These are phyloP conservation scores for Poecile atricapillus DNA, from an alignment of 2,113 vertebrate species.

Conservation along the genomic window DNA sequence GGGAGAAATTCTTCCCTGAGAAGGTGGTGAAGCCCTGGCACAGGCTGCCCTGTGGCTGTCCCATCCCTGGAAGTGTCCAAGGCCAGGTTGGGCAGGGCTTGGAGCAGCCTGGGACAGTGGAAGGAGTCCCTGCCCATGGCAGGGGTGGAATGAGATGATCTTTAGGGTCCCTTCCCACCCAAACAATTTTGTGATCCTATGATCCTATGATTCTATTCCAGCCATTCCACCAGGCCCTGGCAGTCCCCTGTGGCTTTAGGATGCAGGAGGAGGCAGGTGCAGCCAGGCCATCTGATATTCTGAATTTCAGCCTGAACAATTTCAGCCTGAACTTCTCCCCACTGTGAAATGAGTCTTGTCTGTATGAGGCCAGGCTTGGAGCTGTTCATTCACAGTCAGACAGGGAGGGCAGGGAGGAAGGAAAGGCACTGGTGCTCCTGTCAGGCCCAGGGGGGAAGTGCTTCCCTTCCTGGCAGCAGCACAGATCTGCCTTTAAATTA, in stretches of 20 bases:
- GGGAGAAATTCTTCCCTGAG: neutral
- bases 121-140: neutral
- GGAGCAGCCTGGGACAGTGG: neutral
- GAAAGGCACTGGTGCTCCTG: neutral
- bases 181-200: neutral
- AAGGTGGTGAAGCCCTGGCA: neutral
- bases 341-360: neutral
- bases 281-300: neutral
- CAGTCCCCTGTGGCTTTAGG: neutral
- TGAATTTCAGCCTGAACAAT: neutral
- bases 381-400: neutral
- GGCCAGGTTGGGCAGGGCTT: fast-evolving
- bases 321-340: neutral
- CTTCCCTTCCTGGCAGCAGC: neutral
- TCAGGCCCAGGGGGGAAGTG: neutral
- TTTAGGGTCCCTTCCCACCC: neutral
- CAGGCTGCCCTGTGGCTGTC: neutral
- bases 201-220: neutral
- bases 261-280: neutral
- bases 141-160: neutral
- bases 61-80: neutral
- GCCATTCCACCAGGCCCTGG: neutral
- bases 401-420: neutral
- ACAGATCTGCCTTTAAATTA: neutral
- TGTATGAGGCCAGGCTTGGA: neutral